Conservation (phyloP, 2,113 vertebrate species). For the Pipa parva region DNA sequence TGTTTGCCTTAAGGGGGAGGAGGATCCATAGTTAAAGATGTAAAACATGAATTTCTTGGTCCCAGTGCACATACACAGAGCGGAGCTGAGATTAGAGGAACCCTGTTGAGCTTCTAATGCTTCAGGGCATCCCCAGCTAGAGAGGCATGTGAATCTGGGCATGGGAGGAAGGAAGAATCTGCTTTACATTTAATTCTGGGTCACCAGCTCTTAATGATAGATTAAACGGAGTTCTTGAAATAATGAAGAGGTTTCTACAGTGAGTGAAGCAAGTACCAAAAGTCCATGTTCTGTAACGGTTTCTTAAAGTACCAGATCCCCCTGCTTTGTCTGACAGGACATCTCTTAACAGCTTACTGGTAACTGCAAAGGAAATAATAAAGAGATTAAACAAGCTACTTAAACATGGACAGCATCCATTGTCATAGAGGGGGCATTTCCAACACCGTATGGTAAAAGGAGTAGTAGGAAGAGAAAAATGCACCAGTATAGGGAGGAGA, state of each 20-base stretch:
- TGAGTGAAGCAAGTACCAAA: conserved; percentile 77
- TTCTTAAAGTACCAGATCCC: conserved; percentile 68
- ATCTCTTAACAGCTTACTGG: neutral
- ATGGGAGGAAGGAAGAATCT: conserved; percentile 84
- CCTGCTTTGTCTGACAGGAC: conserved; percentile 8
- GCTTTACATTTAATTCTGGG: conserved; percentile 82
- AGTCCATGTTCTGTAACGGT: conserved; percentile 71
- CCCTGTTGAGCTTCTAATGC: conserved; percentile 80
- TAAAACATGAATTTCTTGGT: conserved; percentile 78
- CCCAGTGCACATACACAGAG: conserved; percentile 75
- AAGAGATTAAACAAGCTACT: neutral
- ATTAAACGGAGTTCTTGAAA: conserved; percentile 75
- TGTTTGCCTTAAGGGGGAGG: conserved; percentile 35
- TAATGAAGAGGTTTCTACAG: conserved; percentile 76
- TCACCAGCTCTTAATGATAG: conserved; percentile 81
- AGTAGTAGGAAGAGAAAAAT: no score
- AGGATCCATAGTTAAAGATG: conserved; percentile 66
- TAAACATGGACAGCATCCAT: neutral
- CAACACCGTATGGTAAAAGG: neutral
- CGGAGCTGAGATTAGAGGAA: conserved; percentile 80
- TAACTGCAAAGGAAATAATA: neutral
- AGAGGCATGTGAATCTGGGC: conserved; percentile 80
- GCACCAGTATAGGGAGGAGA: no score
- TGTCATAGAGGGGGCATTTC: neutral
- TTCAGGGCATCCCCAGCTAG: conserved; percentile 74